These are phyloP conservation scores for Orycteropus afer DNA, from an alignment of 2,113 vertebrate genomes.

Conservation along the genomic window DNA sequence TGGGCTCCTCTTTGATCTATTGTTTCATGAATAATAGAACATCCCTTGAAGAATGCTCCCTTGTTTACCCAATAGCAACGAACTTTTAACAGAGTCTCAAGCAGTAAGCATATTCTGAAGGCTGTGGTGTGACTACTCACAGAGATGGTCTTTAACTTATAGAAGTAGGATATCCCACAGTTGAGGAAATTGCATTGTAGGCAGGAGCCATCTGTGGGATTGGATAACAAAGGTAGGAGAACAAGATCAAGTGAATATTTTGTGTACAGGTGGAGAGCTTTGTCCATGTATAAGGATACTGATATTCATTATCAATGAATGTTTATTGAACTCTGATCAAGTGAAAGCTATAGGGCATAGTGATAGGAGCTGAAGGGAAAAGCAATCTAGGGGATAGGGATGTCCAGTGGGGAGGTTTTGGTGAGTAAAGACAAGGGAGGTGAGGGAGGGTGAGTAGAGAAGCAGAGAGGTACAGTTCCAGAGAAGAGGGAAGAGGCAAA, in stretches of 20 bases:
- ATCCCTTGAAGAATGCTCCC: not conserved
- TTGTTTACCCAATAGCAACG: slow-evolving; percentile 30
- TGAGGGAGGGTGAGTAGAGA: not conserved
- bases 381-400: not conserved
- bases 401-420: too few relatives aligned
- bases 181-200: not conserved
- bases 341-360: not conserved
- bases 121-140: not conserved
- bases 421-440: not conserved
- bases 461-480: not conserved
- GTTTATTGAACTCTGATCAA: not conserved
- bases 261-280: not conserved
- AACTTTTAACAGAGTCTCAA: not conserved
- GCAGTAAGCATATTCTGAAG: not conserved
- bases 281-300: not conserved
- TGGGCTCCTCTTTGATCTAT: slow-evolving; percentile 52
- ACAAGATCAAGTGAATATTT: not conserved
- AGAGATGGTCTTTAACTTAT: not conserved
- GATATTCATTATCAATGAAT: not conserved
- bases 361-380: not conserved
- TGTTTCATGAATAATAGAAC: not conserved
- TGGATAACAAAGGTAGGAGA: not conserved
- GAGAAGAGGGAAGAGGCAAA: not conserved
- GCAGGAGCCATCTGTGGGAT: too few relatives aligned
- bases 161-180: not conserved